Base-by-base conservation (phyloP, 2,113 vertebrate species). In the Corydoras maculifer region DNA sequence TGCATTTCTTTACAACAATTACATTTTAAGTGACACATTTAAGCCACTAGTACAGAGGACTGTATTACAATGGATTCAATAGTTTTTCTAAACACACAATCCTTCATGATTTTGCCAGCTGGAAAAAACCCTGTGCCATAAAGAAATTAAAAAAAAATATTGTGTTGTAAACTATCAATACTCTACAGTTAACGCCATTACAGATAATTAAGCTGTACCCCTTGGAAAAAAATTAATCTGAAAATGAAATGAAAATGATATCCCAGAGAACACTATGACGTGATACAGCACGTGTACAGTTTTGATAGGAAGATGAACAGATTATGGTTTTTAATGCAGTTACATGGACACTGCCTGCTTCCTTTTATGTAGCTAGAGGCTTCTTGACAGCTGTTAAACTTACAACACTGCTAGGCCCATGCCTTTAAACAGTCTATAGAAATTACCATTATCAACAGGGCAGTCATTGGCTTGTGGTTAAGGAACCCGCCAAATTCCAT, bases 1-100 rank as follows among this genome's bases (percentile, higher is more conserved):
- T 90, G 89, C 86, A 89, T 87, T 88, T 88, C 84, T 88, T 90
- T 88, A 90, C 87, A 88, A 25, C 18, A 25, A 82, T 86, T 80
- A 89, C 80, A 86, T 75, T 84, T 85, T 86, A 85, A 86, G 87
- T 88, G 84, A 87, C 83, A 81, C 43, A 57, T 81, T 83, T 78
- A 1, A 86, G 86, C 83, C 87, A 84, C 86, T 87, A 85, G 85
- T 87, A 87, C 79, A 75, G 81, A 88, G 84, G 81, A 80, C 77
- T 84, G 87, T 84, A 90, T 76, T 78, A 87, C 79, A 68, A 55
- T 80, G 81, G 83, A 76, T 80, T 86, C 76, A 68, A 60, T 59
- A 63, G 49, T 63, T 55, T 35, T 50, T 58, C 65, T 10, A 76
- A 75, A 64, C 65, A 86, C 78, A 82, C 77, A 77, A 30, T 80